Base-by-base conservation (phyloP, 2,888 invertebrate species). In the Epinotia bilunana region DNA sequence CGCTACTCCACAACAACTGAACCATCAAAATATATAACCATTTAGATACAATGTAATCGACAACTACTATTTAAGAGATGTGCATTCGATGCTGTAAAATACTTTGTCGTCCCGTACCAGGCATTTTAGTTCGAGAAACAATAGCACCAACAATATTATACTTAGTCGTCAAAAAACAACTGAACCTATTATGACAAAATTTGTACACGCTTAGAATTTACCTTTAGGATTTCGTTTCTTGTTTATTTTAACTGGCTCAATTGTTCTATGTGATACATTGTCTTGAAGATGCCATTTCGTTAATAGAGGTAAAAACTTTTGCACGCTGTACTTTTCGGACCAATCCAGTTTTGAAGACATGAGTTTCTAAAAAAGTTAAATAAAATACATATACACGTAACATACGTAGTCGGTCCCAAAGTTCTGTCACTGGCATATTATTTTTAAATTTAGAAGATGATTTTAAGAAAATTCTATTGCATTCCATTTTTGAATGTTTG, bases 301-400 rank as follows among this genome's bases (percentile, higher is more conserved):
- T 28, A 96, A 86, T 61, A 98, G 85, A 0, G 97, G 97, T 74
- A 97, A 91, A 79, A 97, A 96, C 87, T 97, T 98, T 82, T 96
- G 96, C 78, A 97, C 96, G 57, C 96, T 95, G 85, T 98, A 97
- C 46, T 96, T 94, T 83, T 96, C 95, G 3, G 96, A 95, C 98
- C 98, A 98, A 78, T 95, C 95, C 70, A 98, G 86, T 81, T 96
- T 95, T 75, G 91, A 92, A 0, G 94, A 93, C 89, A 97, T 95
- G 79, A 97, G 94, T 88, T 95, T 95, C 96, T 97, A 84, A 64
- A 90, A 88, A 69, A 7, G 12, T 49, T 13, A 64, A 62, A 62
- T 49, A 16, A 68, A 62, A 62, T 57, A 64, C 13, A 72, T 46
- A 57, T 79, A 79, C 39, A 55, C 13, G 49, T n/a, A 72, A 28